These are phyloP conservation scores for Scaptodrosophila lebanonensis DNA, from an alignment of 1,140 invertebrate species.

Conservation along the genomic window DNA sequence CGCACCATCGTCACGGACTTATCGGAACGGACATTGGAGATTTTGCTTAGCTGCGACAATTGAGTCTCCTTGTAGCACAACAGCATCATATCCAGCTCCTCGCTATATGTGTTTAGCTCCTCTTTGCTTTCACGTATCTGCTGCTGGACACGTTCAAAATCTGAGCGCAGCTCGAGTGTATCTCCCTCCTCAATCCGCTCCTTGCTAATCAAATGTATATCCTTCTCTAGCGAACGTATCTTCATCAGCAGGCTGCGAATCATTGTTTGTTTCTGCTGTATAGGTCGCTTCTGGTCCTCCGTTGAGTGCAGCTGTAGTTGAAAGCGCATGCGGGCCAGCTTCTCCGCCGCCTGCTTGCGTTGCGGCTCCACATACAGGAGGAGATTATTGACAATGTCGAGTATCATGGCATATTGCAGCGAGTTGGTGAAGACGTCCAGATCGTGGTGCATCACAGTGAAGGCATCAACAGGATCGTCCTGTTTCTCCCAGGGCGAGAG, in stretches of 20 bases:
- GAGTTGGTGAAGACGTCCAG: conserved; percentile 98
- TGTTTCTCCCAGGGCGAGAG: conserved; percentile 84
- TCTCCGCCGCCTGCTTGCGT: conserved; percentile 92
- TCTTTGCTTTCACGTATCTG: conserved; percentile 94
- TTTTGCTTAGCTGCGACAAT: conserved; percentile 81
- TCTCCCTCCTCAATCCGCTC: conserved; percentile 85
- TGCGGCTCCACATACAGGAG: conserved; percentile 97
- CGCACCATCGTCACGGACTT: conserved; percentile 87
- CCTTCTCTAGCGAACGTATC: conserved; percentile 90
- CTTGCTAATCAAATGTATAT: conserved; percentile 93
- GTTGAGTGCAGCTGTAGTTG: conserved; percentile 92
- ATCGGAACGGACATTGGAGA: conserved; percentile 78
- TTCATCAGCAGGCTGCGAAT: conserved; percentile 89
- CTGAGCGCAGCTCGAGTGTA: conserved; percentile 83
- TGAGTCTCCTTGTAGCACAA: conserved; percentile 93
- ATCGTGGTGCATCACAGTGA: conserved; percentile 98
- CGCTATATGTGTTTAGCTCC: conserved; percentile 88
- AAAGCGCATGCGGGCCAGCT: conserved; percentile 94
- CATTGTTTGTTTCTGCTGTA: conserved; percentile 92
- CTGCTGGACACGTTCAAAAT: conserved; percentile 83
- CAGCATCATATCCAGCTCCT: conserved; percentile 94
- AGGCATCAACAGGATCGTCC: conserved; percentile 95
- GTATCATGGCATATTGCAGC: conserved; percentile 94
- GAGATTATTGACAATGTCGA: conserved; percentile 98
- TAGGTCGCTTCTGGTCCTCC: conserved; percentile 93